Base-by-base conservation (phyloP, 2,113 vertebrate genomes). In the Oreotrochilus melanogaster region DNA sequence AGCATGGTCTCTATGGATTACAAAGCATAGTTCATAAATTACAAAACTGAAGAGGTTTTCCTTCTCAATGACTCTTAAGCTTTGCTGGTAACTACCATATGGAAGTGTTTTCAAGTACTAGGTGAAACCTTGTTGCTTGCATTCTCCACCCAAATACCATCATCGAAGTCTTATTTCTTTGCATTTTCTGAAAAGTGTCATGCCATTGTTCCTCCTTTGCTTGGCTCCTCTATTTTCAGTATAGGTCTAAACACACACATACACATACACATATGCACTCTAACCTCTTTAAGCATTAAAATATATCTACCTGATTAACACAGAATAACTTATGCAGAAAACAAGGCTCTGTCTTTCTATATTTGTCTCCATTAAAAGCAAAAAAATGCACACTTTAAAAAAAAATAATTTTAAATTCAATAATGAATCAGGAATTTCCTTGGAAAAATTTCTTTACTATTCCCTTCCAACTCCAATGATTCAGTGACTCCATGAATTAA, bases 341-440 rank as follows among this genome's bases (percentile, higher is more conserved):
- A 88, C 21, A 86, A 72, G 37, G 11, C 14, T 66, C 17, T 48
- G 24, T 48, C 21, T 72, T 67, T 79, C 28, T 39, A 14, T 31
- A 14, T 67, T 69, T 73, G 3, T 78, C 10, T 45, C 33, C 11
- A 42, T 22, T 43, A 58, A 90, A 81, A 57, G 5, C 2, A 78
- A 67, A 53, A 56, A 78, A 8, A 0, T 1, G 8, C 17, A 6
- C 4, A 13, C 35, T 43, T 37, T 37, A 9, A 37, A 37, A 37
- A 37, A 37, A 37, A 37, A 37, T 37, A 37, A 9, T 37, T 37
- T 37, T 37, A 80, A 42, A 39, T 47, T 60, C 19, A 80, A 1
- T n/a, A 60, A 48, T 39, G 12, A 39, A 39, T 39, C 39, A 39
- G 39, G 39, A 11, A 11, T 10, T 39, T 39, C 39, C 11, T 39